Conservation (phyloP, 2,797 vertebrate species). For the Lithobates sylvaticus region DNA sequence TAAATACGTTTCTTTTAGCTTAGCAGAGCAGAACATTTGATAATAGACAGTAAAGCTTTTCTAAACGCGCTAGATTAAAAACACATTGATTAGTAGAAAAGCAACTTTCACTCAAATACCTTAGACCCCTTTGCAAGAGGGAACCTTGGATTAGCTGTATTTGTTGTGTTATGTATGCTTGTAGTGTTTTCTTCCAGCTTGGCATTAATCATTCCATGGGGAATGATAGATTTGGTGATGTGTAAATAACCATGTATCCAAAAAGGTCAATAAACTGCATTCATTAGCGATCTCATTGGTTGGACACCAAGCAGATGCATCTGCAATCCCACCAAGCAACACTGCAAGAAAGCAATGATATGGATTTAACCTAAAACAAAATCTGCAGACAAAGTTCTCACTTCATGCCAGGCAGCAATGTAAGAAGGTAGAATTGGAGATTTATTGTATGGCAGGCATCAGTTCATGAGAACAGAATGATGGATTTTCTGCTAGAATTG, state of each 20-base stretch:
- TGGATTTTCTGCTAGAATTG: slow-evolving; percentile 37
- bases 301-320: slow-evolving; percentile 5
- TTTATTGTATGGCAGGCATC: slow-evolving; percentile 30
- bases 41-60: neutral
- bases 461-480: slow-evolving; percentile 49
- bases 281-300: slow-evolving; percentile 16
- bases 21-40: neutral
- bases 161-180: slow-evolving; percentile 13
- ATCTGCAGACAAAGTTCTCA: slow-evolving; percentile 14
- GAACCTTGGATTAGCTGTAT: slow-evolving; percentile 4
- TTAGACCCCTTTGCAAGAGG: neutral
- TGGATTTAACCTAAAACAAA: slow-evolving; percentile 11
- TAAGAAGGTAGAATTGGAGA: slow-evolving; percentile 34
- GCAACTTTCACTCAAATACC: neutral
- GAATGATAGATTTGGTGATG: slow-evolving; percentile 32
- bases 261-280: slow-evolving; percentile 30
- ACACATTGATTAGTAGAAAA: neutral
- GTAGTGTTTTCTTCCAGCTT: slow-evolving; percentile 13
- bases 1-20: neutral
- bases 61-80: neutral
- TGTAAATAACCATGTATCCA: slow-evolving; percentile 15
- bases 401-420: slow-evolving; percentile 36
- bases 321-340: neutral
- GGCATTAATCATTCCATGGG: slow-evolving; percentile 27
- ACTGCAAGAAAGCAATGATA: neutral